These are phyloP conservation scores for Beroe ovata DNA, from an alignment of 37 sponge, comb jelly and placozoan genomes.

Conservation along the genomic window DNA sequence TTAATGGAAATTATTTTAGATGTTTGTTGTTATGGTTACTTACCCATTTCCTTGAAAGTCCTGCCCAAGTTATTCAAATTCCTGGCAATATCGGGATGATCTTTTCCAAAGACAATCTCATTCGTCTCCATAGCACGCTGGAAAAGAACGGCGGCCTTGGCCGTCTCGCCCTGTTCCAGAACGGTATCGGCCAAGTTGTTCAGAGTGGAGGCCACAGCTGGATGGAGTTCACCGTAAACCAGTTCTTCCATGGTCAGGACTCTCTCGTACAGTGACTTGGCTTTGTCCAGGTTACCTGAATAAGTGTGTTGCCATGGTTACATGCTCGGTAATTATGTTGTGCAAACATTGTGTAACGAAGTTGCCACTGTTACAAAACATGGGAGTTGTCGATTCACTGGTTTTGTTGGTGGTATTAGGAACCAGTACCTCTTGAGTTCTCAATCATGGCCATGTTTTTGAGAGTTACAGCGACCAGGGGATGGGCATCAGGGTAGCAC, in stretches of 20 bases:
- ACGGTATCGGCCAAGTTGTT: slow-evolving; percentile 55
- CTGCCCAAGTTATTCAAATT: slow-evolving; percentile 58
- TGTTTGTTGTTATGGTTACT: too few species aligned
- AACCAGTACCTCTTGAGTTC: slow-evolving; percentile 27
- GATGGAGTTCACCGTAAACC: slow-evolving; percentile 54
- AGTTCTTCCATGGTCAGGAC: slow-evolving; percentile 62
- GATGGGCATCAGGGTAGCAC: slow-evolving; percentile 65
- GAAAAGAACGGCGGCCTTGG: slow-evolving; percentile 60
- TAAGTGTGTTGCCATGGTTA: not conserved
- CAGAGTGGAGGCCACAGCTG: slow-evolving; percentile 57
- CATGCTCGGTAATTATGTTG: too few species aligned
- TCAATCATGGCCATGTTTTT: slow-evolving; percentile 67
- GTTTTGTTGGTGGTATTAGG: too few species aligned
- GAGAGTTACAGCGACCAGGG: slow-evolving; percentile 39
- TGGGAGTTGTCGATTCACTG: not conserved
- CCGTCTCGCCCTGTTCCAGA: slow-evolving; percentile 48
- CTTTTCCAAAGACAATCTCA: slow-evolving; percentile 49
- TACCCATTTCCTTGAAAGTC: slow-evolving; percentile 67
- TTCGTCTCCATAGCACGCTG: slow-evolving; percentile 62
- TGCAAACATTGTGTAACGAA: too few species aligned
- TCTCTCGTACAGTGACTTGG: slow-evolving; percentile 61
- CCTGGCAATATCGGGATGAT: slow-evolving; percentile 62
- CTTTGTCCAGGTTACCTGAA: slow-evolving; percentile 44
- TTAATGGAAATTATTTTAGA: too few species aligned
- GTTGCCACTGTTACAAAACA: too few species aligned